A percentile compares a stretch with the other conserved stretches of the same genome.
These are phyloP conservation scores for Drosophila tsacasi DNA, from an alignment of 1,140 invertebrate species.

Conservation along the genomic window DNA sequence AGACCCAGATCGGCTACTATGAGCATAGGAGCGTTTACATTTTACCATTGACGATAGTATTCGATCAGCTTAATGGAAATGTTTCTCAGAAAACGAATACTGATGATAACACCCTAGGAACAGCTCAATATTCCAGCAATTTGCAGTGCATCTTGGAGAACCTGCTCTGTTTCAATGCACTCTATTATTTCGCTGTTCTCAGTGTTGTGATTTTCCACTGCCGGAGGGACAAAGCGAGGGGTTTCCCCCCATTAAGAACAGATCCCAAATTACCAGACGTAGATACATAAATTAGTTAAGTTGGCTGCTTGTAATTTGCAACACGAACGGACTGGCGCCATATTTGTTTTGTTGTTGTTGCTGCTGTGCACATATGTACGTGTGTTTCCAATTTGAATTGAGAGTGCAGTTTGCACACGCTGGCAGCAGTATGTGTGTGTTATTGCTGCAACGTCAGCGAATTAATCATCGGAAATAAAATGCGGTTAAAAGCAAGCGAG, in stretches of 20 bases:
- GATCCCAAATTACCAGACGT: constrained; percentile 51
- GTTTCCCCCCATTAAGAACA: constrained; percentile 47
- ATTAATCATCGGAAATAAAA: constrained; percentile 75
- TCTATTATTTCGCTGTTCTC: constrained; percentile 21
- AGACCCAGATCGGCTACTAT: no score
- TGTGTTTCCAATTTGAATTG: constrained; percentile 59
- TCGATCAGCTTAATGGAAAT: no score
- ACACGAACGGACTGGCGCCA: constrained; percentile 65
- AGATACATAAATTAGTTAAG: constrained; percentile 61
- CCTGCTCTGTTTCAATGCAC: background rate
- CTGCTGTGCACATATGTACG: constrained; percentile 17
- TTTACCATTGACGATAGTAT: no score
- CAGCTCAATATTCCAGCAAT: no score
- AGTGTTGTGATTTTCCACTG: constrained; percentile 44
- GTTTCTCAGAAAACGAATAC: no score
- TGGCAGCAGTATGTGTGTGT: constrained; percentile 32
- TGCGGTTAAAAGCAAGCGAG: constrained; percentile 72
- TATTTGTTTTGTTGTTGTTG: constrained; percentile 43
- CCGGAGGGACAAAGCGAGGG: constrained; percentile 3
- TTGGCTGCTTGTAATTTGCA: constrained; percentile 63
- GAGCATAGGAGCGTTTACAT: no score
- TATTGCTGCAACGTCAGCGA: constrained; percentile 69
- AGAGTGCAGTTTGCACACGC: constrained; percentile 45
- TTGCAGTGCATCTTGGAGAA: background rate
- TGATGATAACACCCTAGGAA: no score